Base-by-base conservation (phyloP, 2,797 vertebrate species). In the Eulemur rubriventer region DNA sequence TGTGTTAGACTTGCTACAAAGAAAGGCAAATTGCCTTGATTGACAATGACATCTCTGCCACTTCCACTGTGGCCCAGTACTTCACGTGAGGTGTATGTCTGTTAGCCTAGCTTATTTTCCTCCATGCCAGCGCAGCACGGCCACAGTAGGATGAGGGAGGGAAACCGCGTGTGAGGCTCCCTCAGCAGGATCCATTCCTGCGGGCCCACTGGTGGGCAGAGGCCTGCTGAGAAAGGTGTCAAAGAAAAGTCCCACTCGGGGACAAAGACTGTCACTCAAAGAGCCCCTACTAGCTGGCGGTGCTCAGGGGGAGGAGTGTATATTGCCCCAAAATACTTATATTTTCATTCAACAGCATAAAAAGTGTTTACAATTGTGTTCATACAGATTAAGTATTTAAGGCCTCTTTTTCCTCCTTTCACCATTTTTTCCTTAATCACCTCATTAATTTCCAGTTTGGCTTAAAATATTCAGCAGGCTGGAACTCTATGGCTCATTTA, bases 201-300 rank as follows among this genome's bases (percentile, higher is more conserved):
- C 97, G 98, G 98, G 97, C 98, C 97, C 98, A 98, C 98, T 97
- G 96, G 98, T 98, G 97, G 96, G 96, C 89, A 76, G 98, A 98
- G 97, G 98, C 99, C 98, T 96, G 98, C 98, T 98, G 99, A 98
- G 99, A 98, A 98, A 99, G 97, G 98, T 99, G 98, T 99, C 98
- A 98, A 97, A 98, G 97, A 98, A 98, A 98, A 98, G 98, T 99
- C 98, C 97, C 97, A 96, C 95, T 98, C 94, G 57, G 98, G 98
- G 97, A 97, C 97, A 97, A 96, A 91, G 98, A 91, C 98, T 98
- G 99, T 99, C 99, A 98, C 96, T 99, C 99, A 99, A 82, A 89
- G 92, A 96, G 92, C 97, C 85, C 96, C 92, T 95, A 83, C 96
- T 96, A 97, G 98, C 97, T 96, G 95, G 93, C 97, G 95, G 76